These are phyloP conservation scores for Mastomys natalensis DNA, from an alignment of 2,113 vertebrate species.

Conservation along the genomic window DNA sequence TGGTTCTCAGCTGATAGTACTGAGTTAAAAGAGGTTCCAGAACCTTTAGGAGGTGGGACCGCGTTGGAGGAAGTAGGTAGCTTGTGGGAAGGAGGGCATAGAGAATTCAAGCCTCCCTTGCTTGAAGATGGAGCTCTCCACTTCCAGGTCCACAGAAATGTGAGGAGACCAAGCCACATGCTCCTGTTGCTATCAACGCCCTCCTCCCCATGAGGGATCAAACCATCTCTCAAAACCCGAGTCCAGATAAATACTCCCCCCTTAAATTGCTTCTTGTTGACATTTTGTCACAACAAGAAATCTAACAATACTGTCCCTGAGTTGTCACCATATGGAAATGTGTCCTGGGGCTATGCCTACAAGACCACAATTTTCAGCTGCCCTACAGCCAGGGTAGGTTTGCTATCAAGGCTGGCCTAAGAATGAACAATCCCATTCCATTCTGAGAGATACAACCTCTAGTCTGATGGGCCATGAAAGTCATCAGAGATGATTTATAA, in stretches of 20 bases:
- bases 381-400: neutral
- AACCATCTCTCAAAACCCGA: neutral
- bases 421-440: neutral
- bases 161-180: neutral
- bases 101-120: neutral
- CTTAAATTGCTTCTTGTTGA: neutral
- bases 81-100: neutral
- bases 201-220: neutral
- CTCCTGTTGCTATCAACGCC: no score
- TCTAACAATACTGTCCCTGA: neutral
- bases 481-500: neutral
- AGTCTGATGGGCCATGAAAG: neutral
- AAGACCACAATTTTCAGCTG: neutral
- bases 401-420: neutral
- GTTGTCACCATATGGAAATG: neutral
- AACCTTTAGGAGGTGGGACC: neutral
- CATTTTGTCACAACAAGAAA: neutral
- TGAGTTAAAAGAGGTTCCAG: neutral
- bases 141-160: neutral
- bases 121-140: neutral
- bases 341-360: neutral
- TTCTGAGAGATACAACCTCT: neutral
- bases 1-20: neutral
- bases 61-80: neutral
- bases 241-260: neutral